phyloP scores from a whole-genome alignment of 1,140 invertebrate species.

The Stenopsyche tienmushanensis region DNA sequence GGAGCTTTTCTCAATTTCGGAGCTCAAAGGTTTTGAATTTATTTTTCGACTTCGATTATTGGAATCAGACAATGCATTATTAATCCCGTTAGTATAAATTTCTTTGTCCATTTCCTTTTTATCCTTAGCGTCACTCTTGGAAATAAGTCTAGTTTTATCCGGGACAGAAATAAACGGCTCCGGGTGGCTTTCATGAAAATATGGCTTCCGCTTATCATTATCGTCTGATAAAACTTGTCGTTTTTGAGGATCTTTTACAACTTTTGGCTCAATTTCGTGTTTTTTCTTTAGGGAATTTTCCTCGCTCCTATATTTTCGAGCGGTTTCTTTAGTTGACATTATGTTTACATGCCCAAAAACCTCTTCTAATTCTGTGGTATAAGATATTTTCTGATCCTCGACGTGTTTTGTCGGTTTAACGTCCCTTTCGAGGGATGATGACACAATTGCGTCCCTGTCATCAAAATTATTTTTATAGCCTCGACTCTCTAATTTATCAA shows the following conservation, averaged over 20 bases:
- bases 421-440: slow-evolving; percentile 51
- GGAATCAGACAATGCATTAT: no score
- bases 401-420: no score
- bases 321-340: no score
- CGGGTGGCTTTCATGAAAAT: no score
- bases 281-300: slow-evolving; percentile 57
- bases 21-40: slow-evolving; percentile 38
- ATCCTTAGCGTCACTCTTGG: slow-evolving; percentile 54
- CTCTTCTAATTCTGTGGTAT: no score
- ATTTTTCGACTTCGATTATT: slow-evolving; percentile 47
- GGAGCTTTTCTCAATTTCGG: slow-evolving; percentile 45
- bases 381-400: no score
- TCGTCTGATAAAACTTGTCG: slow-evolving; percentile 34
- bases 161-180: slow-evolving; percentile 49
- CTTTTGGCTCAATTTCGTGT: slow-evolving; percentile 50
- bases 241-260: slow-evolving; percentile 45
- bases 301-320: slow-evolving; percentile 57
- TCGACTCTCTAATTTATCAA: slow-evolving; percentile 70
- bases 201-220: slow-evolving; percentile 50
- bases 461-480: slow-evolving; percentile 70
- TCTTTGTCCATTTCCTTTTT: slow-evolving; percentile 53
- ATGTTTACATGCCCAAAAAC: no score
- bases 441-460: slow-evolving; percentile 62
- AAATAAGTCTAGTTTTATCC: slow-evolving; percentile 52
- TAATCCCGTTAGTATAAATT: slow-evolving; percentile 47